Percentiles rank a stretch among this genome's conserved stretches.
phyloP scores from a whole-genome alignment of 2,888 invertebrate species.

The Norana najaformis region DNA sequence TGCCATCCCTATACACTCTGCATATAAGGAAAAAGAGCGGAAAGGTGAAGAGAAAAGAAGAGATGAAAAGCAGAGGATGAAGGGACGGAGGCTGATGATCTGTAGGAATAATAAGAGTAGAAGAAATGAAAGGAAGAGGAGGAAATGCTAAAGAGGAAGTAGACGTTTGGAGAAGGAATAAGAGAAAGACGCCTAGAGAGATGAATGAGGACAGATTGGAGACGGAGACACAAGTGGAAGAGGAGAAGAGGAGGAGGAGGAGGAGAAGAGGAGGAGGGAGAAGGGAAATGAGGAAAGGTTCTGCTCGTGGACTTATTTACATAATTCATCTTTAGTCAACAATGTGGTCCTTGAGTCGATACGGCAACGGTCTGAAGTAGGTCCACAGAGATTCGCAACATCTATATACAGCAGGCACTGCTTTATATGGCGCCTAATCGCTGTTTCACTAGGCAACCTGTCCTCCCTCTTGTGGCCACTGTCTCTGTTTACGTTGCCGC shows the following conservation, averaged over 20 bases:
- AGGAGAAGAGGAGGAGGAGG: too few relatives aligned
- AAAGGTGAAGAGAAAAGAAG: not conserved
- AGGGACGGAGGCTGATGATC: not conserved
- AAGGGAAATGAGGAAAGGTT: not conserved
- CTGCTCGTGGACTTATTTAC: not conserved
- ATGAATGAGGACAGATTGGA: slow-evolving; percentile 27
- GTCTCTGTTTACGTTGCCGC: not conserved
- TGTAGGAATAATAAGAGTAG: not conserved
- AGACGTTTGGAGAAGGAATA: too few relatives aligned
- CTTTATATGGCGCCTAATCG: not conserved
- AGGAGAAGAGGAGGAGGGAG: slow-evolving; percentile 31
- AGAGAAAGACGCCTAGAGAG: slow-evolving; percentile 18
- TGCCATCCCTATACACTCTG: too few relatives aligned
- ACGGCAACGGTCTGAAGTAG: not conserved
- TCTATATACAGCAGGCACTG: not conserved
- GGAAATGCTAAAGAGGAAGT: not conserved
- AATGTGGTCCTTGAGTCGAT: not conserved
- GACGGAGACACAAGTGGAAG: not conserved
- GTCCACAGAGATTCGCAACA: not conserved
- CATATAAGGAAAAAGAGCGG: not conserved
- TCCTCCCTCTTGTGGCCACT: not conserved
- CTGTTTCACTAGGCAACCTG: not conserved
- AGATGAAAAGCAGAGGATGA: not conserved
- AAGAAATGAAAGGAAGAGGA: not conserved
- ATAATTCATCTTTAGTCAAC: not conserved